These are phyloP conservation scores for Aythya baeri DNA, from an alignment of 2,113 vertebrate species.

Conservation along the genomic window DNA sequence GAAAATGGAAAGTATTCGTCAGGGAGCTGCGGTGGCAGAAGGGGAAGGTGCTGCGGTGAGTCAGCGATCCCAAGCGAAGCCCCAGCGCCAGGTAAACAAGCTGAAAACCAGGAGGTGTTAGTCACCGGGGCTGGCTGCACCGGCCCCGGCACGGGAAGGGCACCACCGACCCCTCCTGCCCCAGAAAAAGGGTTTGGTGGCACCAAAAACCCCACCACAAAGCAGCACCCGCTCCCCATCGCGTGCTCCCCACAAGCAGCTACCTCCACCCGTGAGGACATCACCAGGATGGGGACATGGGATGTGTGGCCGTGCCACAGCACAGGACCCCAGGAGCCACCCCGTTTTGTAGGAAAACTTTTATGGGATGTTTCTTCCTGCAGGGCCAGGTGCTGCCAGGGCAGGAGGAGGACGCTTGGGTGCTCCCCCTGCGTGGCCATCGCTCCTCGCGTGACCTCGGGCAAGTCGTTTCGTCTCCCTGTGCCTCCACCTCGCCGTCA, in stretches of 20 bases:
- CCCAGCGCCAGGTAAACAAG: slow-evolving; percentile 16
- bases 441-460: not conserved
- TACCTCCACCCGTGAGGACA: rapidly evolving
- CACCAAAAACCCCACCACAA: not conserved
- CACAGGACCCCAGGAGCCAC: too few species aligned
- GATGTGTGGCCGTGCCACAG: rapidly evolving
- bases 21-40: not conserved
- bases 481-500: not conserved
- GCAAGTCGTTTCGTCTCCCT: not conserved
- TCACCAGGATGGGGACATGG: rapidly evolving
- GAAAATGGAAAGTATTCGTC: slow-evolving; percentile 46
- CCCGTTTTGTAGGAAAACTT: not conserved
- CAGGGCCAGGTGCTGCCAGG: rapidly evolving
- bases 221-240: not conserved
- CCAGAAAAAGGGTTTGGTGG: rapidly evolving
- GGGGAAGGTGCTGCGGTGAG: not conserved
- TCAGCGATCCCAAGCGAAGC: slow-evolving; percentile 15
- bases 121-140: not conserved
- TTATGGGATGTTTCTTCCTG: not conserved
- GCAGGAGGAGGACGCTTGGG: not conserved
- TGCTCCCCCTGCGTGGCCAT: not conserved
- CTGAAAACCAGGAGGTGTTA: not conserved
- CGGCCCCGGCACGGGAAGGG: not conserved
- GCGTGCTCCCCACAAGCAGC: not conserved
- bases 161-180: not conserved